Conservation (phyloP, 2,113 vertebrate species). For the Macquaria ambigua region DNA sequence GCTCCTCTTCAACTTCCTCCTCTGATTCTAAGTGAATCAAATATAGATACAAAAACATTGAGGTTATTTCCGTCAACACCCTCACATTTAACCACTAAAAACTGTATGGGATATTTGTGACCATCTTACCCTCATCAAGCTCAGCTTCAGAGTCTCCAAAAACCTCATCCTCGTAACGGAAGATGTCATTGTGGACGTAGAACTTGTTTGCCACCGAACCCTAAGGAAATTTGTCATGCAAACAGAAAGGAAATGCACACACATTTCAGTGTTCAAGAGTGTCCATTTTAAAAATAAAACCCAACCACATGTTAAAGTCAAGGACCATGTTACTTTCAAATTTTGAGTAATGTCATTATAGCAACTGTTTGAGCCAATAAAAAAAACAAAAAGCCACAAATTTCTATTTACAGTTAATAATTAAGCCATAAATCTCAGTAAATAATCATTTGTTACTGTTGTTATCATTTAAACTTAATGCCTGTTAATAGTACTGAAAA, state of each 20-base stretch:
- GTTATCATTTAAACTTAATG: not conserved
- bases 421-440: not conserved
- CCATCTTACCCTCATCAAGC: slow-evolving; percentile 91
- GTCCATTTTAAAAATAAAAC: not conserved
- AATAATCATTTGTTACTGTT: not conserved
- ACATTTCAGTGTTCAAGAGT: not conserved
- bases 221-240: slow-evolving; percentile 71
- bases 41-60: not conserved
- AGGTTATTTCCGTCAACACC: not conserved
- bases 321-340: not conserved
- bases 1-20: slow-evolving; percentile 95
- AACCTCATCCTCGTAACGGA: slow-evolving; percentile 98
- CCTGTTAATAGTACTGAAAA: not conserved
- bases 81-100: not conserved
- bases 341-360: not conserved
- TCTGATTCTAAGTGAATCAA: slow-evolving; percentile 88
- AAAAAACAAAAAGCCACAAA: too few relatives aligned
- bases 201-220: slow-evolving; percentile 99
- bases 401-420: not conserved
- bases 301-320: not conserved
- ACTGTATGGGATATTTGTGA: not conserved
- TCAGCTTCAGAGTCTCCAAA: slow-evolving; percentile 98
- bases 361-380: not conserved
- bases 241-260: not conserved
- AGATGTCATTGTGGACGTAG: slow-evolving; percentile 99